Conservation (phyloP, 2,888 invertebrate genomes). For the Ornithoptera priamus region DNA sequence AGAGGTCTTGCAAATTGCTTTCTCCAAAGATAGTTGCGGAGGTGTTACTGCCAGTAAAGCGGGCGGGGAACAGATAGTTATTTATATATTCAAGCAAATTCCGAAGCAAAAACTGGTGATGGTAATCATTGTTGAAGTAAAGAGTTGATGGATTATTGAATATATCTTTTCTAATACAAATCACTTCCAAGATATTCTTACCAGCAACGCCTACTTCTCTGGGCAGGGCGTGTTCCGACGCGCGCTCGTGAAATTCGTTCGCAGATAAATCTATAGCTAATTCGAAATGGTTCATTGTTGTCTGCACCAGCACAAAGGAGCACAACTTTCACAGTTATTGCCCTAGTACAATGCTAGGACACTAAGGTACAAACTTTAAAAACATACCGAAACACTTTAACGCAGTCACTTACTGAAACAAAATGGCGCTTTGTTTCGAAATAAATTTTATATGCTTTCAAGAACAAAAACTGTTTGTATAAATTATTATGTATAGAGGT, state of each 20-base stretch:
- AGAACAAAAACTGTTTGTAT: not conserved
- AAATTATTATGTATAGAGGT: too few species aligned
- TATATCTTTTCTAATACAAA: conserved; percentile 11
- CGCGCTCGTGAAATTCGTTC: conserved; percentile 62
- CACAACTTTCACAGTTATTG: conserved; percentile 70
- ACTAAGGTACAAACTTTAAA: conserved; percentile 39
- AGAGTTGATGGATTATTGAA: not conserved
- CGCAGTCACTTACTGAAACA: conserved; percentile 19
- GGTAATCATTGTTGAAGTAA: not conserved
- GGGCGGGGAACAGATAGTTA: too few species aligned
- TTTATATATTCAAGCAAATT: too few species aligned
- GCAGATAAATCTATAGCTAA: conserved; percentile 76
- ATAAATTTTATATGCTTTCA: not conserved
- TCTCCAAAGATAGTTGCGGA: too few species aligned
- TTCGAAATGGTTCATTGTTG: conserved; percentile 76
- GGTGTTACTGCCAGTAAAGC: too few species aligned
- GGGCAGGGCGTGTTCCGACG: conserved; percentile 53
- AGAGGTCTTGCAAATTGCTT: too few species aligned
- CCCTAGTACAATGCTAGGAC: conserved; percentile 58
- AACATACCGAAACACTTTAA: conserved; percentile 13
- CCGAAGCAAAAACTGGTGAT: not conserved
- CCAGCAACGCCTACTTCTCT: conserved; percentile 38
- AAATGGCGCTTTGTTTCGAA: conserved; percentile 14
- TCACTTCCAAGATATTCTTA: conserved; percentile 37
- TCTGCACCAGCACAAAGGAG: conserved; percentile 69